Conservation (phyloP, 2,797 vertebrate species). For the Neomorphus geoffroyi region DNA sequence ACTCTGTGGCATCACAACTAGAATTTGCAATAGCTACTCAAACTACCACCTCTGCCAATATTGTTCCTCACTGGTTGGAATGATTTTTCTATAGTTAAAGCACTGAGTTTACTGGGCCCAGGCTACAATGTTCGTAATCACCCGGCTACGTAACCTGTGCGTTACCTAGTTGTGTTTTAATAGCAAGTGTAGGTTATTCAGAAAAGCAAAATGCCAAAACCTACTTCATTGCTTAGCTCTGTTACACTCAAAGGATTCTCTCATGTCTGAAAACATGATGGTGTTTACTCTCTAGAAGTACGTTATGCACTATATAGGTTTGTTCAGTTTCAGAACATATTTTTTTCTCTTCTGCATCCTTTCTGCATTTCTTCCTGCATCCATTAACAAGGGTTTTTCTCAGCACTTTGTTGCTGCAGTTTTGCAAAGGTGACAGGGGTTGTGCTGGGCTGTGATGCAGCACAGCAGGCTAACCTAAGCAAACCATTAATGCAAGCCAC, state of each 20-base stretch:
- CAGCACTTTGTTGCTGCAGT: neutral
- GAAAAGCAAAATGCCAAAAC: neutral
- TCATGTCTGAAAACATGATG: neutral
- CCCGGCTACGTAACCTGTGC: neutral
- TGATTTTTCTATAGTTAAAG: neutral
- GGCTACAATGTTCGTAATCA: neutral
- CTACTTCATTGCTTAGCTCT: neutral
- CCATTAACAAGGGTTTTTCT: neutral
- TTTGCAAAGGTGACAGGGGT: neutral
- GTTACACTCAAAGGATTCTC: neutral
- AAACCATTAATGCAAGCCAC: slow-evolving; percentile 6
- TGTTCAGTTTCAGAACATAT: neutral
- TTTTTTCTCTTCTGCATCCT: neutral
- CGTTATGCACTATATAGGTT: neutral
- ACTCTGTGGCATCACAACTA: neutral
- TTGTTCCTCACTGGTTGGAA: neutral
- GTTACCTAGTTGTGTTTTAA: neutral
- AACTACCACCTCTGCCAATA: neutral
- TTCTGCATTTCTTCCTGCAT: neutral
- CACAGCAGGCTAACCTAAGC: slow-evolving; percentile 24
- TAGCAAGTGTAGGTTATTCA: neutral
- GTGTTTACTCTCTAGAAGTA: neutral
- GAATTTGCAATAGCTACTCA: neutral
- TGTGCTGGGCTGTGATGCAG: neutral
- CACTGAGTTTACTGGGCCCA: neutral